phyloP scores from a whole-genome alignment of 2,797 vertebrate genomes.

The Aplochiton taeniatus region DNA sequence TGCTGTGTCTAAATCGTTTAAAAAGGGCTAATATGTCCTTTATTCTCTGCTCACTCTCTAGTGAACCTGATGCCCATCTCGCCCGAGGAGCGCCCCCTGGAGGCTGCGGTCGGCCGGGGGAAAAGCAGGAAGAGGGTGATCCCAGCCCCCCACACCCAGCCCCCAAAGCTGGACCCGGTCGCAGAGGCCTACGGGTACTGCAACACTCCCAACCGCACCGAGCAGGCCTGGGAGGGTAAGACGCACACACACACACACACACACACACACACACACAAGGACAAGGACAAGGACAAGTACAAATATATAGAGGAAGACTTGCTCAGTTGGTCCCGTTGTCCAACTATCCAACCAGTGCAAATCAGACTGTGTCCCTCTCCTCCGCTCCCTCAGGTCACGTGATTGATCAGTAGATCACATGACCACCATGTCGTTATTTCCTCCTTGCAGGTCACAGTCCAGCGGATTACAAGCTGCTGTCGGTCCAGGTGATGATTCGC shows the following conservation, averaged over 20 bases:
- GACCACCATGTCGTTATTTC: conserved; percentile 9
- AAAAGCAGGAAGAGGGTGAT: conserved; percentile 92
- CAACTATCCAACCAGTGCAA: too few relatives aligned
- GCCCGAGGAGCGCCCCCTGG: conserved; percentile 69
- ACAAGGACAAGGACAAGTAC: background rate
- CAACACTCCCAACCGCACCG: conserved; percentile 84
- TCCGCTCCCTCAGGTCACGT: too few relatives aligned
- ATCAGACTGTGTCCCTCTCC: too few relatives aligned
- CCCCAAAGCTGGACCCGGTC: conserved; percentile 80
- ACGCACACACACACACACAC: background rate
- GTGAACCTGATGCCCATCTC: conserved; percentile 87
- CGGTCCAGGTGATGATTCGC: conserved; percentile 94
- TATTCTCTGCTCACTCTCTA: conserved; percentile 32
- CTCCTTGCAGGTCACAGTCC: conserved; percentile 86
- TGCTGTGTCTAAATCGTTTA: too few relatives aligned
- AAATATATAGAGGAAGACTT: background rate
- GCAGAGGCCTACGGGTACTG: conserved; percentile 90
- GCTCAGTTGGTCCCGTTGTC: too few relatives aligned
- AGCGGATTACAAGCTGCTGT: conserved; percentile 90
- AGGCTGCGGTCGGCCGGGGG: conserved; percentile 48
- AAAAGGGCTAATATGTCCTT: too few relatives aligned
- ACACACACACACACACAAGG: background rate
- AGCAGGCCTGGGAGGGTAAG: conserved; percentile 94
- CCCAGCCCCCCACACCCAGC: conserved; percentile 80
- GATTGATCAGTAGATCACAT: conserved; percentile 9